Evolutionary conservation across 2,113 vertebrate genomes (phyloP), one percentile per base, ranked within the genome.

Genomic region (Spheniscus mendiculus): DNA sequence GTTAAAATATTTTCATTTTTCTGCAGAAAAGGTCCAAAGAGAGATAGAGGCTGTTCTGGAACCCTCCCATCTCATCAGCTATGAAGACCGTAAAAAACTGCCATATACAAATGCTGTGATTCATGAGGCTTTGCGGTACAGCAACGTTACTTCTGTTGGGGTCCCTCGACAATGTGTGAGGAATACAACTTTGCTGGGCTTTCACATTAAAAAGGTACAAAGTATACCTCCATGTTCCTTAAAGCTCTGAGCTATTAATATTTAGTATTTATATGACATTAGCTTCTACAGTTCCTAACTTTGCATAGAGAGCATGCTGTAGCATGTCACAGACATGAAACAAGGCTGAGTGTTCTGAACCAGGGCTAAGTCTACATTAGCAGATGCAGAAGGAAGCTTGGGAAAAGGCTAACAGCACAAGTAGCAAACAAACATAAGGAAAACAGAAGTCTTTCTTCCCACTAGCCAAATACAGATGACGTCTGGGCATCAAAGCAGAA

Each of bases 61-160:
- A 5, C 52, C 93, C 26, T 95, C 88, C 69, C 72, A 74, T 0
- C 34, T 59, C 12, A 50, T 98, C 94, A 62, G 74, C 90, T 97
- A 98, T 0, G 69, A 97, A 18, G 98, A 98, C 32, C 83, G 77
- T 2, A 93, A 97, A 45, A 89, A 18, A 25, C 81, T 98, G 85
- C 97, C 97, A 2, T 98, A 97, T 34, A 98, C 97, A 6, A 96
- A 93, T 0, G 97, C 97, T 0, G 96, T 98, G 44, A 97, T 98
- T 14, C 97, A 98, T 0, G 97, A 97, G 76, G 97, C 84, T 12
- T 21, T 98, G 90, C 93, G 91, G 17, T 94, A 96, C 83, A 96
- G 97, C 93, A 97, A 97, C 0, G 27, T 97, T 1, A 91, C 97
- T n/a, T 82, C 94, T 3, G 77, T 97, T 1, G 98, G 97, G 1